Evolutionary conservation across 2,888 invertebrate species (phyloP).

Genomic region (Papilio protenor): DNA sequence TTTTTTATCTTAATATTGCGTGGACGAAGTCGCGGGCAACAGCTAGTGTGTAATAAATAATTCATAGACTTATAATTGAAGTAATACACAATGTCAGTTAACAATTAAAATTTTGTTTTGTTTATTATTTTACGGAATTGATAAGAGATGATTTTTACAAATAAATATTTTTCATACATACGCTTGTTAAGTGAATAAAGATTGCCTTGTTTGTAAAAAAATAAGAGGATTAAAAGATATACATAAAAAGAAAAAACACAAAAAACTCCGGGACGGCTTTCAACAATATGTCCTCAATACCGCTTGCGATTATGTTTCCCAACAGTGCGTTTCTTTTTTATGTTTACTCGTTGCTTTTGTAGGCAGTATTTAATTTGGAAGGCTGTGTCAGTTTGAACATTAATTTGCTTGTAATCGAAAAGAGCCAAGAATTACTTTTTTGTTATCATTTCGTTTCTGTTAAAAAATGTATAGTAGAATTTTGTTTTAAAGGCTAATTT

Average conservation of each 20-base stretch:
- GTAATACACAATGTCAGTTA: no score
- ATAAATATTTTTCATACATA: neutral
- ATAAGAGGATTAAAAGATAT: conserved; percentile 21
- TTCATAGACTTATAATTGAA: no score
- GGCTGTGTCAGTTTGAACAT: neutral
- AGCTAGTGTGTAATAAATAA: no score
- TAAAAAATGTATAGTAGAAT: neutral
- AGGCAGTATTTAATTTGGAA: neutral
- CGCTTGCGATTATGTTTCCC: conserved; percentile 20
- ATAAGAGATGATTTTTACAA: neutral
- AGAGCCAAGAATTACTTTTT: neutral
- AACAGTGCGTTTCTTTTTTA: conserved; percentile 23
- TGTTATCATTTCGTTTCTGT: neutral
- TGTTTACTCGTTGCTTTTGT: conserved; percentile 21
- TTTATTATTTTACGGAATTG: neutral
- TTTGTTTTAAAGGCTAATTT: neutral
- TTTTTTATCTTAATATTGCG: no score
- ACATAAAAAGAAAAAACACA: conserved; percentile 18
- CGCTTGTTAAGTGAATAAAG: conserved; percentile 1
- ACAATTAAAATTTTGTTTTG: no score
- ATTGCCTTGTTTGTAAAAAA: neutral
- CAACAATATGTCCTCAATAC: conserved; percentile 21
- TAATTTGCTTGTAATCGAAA: neutral
- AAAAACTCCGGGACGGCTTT: conserved; percentile 15
- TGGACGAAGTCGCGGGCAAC: no score